These are phyloP conservation scores for Xylocopa sonorina DNA, from an alignment of 1,140 invertebrate genomes.

Conservation along the genomic window DNA sequence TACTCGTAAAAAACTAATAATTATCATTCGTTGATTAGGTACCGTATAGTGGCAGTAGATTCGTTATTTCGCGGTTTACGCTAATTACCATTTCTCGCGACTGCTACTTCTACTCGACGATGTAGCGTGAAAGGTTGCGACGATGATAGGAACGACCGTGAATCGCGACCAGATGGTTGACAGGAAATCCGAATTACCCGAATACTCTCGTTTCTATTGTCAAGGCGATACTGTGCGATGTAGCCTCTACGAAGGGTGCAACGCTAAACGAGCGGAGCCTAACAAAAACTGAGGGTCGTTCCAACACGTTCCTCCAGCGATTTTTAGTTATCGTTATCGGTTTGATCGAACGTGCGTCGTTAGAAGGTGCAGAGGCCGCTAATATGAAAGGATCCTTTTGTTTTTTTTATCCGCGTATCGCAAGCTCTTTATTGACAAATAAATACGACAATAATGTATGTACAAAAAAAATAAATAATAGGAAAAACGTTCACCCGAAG, in stretches of 20 bases:
- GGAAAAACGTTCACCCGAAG: conserved; percentile 34
- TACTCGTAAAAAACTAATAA: too few species aligned
- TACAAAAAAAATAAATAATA: conserved; percentile 57
- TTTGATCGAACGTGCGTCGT: background rate
- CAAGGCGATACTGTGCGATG: background rate
- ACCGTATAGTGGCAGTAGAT: background rate
- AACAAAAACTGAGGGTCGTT: too few species aligned
- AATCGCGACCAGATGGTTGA: too few species aligned
- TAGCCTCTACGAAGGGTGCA: too few species aligned
- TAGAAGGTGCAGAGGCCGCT: conserved; percentile 6
- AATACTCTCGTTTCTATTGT: too few species aligned
- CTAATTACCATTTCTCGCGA: background rate
- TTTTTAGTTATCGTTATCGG: background rate
- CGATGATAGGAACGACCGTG: background rate
- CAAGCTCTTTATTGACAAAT: conserved; percentile 59
- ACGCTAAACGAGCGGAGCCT: too few species aligned
- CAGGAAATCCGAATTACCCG: too few species aligned
- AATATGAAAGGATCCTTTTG: conserved; percentile 11
- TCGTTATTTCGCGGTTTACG: background rate
- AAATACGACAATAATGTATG: conserved; percentile 56
- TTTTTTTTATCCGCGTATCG: conserved; percentile 35
- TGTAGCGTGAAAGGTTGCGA: background rate
- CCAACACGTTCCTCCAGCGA: too few species aligned
- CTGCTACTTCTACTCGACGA: background rate
- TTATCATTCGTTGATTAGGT: too few species aligned